A percentile compares a stretch with the other conserved stretches of the same genome.
Conservation (phyloP, 2,113 vertebrate species). For the Phyllopteryx taeniolatus region DNA sequence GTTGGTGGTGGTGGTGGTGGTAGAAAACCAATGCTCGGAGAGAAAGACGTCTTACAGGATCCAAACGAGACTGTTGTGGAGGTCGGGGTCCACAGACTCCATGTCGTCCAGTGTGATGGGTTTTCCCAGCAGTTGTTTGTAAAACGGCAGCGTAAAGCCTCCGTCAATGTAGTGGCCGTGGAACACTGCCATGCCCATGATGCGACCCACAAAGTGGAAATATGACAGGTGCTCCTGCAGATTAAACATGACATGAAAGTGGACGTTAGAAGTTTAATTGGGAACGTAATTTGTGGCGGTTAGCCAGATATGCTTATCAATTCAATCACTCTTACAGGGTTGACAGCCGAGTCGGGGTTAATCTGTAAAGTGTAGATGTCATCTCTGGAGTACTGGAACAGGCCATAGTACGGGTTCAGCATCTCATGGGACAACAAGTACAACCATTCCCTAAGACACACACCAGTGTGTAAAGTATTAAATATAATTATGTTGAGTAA, state of each 20-base stretch:
- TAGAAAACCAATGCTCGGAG: not conserved
- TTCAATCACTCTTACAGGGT: constrained; percentile 77
- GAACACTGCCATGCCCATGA: constrained; percentile 99
- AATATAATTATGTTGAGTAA: constrained; percentile 1
- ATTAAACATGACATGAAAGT: not conserved
- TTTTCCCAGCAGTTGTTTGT: constrained; percentile 96
- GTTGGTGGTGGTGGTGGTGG: too few species aligned
- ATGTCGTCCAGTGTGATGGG: constrained; percentile 97
- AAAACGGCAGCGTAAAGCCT: constrained; percentile 96
- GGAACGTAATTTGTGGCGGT: not conserved
- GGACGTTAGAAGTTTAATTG: not conserved
- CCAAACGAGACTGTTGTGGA: constrained; percentile 98
- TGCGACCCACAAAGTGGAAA: constrained; percentile 97
- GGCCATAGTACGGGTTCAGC: constrained; percentile 97
- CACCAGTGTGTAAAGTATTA: constrained; percentile 8
- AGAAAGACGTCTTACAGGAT: constrained; percentile 83
- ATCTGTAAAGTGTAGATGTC: constrained; percentile 98
- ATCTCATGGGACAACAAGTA: constrained; percentile 97
- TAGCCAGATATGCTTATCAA: not conserved
- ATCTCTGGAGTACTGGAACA: constrained; percentile 98
- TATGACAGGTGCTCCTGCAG: constrained; percentile 93
- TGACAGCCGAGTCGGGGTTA: constrained; percentile 96
- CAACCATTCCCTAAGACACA: constrained; percentile 86
- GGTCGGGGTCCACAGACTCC: constrained; percentile 97
- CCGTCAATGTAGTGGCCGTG: constrained; percentile 98